Conservation (phyloP, 2,888 invertebrate species). For the Ashinkailepas kermadecensis region DNA sequence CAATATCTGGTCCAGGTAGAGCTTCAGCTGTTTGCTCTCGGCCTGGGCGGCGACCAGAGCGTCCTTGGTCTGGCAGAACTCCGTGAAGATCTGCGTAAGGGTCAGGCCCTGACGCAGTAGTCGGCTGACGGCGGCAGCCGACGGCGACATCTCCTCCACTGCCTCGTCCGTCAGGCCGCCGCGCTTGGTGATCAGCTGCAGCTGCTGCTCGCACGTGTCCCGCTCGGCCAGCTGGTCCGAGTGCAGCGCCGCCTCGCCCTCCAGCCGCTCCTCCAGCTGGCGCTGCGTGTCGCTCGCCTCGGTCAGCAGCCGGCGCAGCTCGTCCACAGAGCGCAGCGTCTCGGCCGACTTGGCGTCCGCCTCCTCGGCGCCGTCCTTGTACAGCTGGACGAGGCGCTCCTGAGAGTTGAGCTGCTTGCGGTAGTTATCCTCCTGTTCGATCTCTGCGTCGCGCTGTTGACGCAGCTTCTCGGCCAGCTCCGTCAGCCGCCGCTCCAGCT, state of each 20-base stretch:
- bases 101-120: constrained; percentile 80
- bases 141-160: constrained; percentile 70
- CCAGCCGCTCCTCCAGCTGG: constrained; percentile 63
- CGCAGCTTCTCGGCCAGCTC: constrained; percentile 60
- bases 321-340: constrained; percentile 64
- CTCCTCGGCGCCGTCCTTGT: constrained; percentile 72
- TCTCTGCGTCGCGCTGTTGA: constrained; percentile 63
- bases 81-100: constrained; percentile 82
- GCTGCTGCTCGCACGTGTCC: constrained; percentile 68
- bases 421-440: constrained; percentile 60
- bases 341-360: constrained; percentile 68
- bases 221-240: constrained; percentile 58
- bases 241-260: constrained; percentile 58
- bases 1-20: constrained; percentile 69
- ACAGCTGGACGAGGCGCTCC: constrained; percentile 71
- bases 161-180: constrained; percentile 62
- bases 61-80: constrained; percentile 70
- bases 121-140: constrained; percentile 79
- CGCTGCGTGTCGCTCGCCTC: constrained; percentile 75
- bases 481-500: constrained; percentile 59
- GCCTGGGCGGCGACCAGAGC: constrained; percentile 66
- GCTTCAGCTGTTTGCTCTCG: constrained; percentile 69
- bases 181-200: constrained; percentile 44
- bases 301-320: constrained; percentile 61
- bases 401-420: constrained; percentile 77